A percentile compares a stretch with the other conserved stretches of the same genome.
phyloP scores from a whole-genome alignment of 2,797 vertebrate species.

The Pipistrellus pygmaeus region DNA sequence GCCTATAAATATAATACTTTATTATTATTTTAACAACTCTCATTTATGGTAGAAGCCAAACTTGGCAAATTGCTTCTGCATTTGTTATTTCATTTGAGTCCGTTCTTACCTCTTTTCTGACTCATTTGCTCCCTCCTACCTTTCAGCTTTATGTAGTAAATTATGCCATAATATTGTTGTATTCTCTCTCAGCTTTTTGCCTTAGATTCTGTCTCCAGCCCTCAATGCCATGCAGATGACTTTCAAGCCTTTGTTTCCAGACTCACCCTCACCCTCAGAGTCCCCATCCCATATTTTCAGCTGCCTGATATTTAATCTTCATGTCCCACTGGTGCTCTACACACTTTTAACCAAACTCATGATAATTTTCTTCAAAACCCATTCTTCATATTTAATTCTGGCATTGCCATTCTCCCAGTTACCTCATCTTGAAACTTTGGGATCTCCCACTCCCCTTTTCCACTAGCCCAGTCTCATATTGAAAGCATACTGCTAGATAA shows the following conservation, averaged over 20 bases:
- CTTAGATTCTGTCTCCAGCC: conserved; percentile 30
- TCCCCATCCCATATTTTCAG: conserved; percentile 32
- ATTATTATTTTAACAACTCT: conserved; percentile 51
- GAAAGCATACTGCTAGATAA: not conserved
- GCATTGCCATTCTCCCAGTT: not conserved
- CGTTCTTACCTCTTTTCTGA: conserved; percentile 43
- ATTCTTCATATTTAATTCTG: conserved; percentile 27
- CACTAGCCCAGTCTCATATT: not conserved
- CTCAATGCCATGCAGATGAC: not conserved
- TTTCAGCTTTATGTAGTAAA: conserved; percentile 30
- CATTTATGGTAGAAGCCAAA: conserved; percentile 41
- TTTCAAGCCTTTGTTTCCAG: conserved; percentile 45
- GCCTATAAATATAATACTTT: not conserved
- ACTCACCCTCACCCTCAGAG: not conserved
- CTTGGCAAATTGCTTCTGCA: conserved; percentile 19
- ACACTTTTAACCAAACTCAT: conserved; percentile 47
- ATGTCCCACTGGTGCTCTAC: conserved; percentile 6
- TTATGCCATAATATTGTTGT: not conserved
- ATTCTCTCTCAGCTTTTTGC: conserved; percentile 38
- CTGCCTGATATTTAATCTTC: not conserved
- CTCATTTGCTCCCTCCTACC: not conserved
- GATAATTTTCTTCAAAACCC: not conserved
- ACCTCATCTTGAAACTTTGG: conserved; percentile 2
- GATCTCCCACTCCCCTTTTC: not conserved
- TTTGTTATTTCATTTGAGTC: conserved; percentile 45